Evolutionary conservation across 2,113 vertebrate genomes (phyloP).

Genomic region (Phalacrocorax brasilianus): DNA sequence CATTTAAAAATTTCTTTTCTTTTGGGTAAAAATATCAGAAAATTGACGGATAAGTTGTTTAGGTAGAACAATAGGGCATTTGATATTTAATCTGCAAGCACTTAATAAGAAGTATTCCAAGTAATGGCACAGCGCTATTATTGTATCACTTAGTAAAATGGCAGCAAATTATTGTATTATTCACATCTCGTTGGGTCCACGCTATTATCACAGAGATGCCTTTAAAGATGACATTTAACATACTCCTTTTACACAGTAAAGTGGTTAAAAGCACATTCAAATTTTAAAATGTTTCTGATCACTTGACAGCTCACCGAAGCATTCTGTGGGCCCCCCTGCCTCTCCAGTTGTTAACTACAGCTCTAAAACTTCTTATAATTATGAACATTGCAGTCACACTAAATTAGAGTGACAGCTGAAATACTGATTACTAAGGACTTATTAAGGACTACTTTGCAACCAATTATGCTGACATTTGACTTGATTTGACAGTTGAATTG

Average conservation of each 20-base stretch:
- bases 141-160: slow-evolving; percentile 70
- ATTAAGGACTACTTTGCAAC: slow-evolving; percentile 74
- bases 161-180: slow-evolving; percentile 72
- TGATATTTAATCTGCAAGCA: slow-evolving; percentile 67
- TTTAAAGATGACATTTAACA: slow-evolving; percentile 68
- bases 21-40: slow-evolving; percentile 71
- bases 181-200: slow-evolving; percentile 65
- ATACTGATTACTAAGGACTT: slow-evolving; percentile 74
- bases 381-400: slow-evolving; percentile 67
- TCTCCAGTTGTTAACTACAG: slow-evolving; percentile 62
- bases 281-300: slow-evolving; percentile 65
- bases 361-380: slow-evolving; percentile 74
- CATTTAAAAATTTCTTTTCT: slow-evolving; percentile 52
- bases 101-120: slow-evolving; percentile 68
- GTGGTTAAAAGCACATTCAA: slow-evolving; percentile 69
- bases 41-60: slow-evolving; percentile 71
- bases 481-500: slow-evolving; percentile 74
- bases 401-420: slow-evolving; percentile 76
- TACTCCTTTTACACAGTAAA: slow-evolving; percentile 59
- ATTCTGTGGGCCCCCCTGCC: slow-evolving; percentile 56
- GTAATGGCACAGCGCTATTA: slow-evolving; percentile 67
- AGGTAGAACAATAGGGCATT: slow-evolving; percentile 67
- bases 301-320: slow-evolving; percentile 62
- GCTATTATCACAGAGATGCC: slow-evolving; percentile 60
- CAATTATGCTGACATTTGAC: slow-evolving; percentile 75